These are phyloP conservation scores for Spodoptera frugiperda DNA, from an alignment of 1,140 invertebrate species.

Conservation along the genomic window DNA sequence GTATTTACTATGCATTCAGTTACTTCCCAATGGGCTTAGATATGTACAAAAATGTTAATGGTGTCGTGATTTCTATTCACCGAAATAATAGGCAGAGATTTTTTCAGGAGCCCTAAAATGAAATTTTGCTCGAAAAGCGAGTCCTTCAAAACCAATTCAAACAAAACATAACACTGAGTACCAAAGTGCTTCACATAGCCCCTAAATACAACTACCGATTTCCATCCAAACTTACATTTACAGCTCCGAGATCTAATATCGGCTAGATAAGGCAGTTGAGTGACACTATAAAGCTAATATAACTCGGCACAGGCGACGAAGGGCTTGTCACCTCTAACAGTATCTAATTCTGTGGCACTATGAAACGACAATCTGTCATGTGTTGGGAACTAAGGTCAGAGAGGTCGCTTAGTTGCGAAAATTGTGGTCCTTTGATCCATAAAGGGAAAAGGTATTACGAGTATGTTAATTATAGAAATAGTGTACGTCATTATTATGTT, in stretches of 20 bases:
- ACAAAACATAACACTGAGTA: too few species aligned
- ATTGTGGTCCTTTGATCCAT: neutral
- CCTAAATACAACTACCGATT: neutral
- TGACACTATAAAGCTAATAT: conserved; percentile 2
- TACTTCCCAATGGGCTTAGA: too few species aligned
- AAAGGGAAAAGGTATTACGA: neutral
- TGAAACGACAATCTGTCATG: conserved; percentile 7
- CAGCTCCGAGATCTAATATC: neutral
- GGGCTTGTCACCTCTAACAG: conserved; percentile 2
- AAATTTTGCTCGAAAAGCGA: too few species aligned
- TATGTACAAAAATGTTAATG: too few species aligned
- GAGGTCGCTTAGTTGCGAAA: neutral
- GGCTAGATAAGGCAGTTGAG: conserved; percentile 1
- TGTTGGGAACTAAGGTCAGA: neutral
- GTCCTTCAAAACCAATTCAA: too few species aligned
- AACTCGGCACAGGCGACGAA: neutral
- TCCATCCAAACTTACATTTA: neutral
- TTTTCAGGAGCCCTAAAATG: too few species aligned
- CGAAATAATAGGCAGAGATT: too few species aligned
- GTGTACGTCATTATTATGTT: too few species aligned
- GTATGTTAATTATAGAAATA: too few species aligned
- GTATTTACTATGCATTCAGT: too few species aligned
- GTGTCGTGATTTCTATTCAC: too few species aligned
- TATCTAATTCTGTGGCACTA: neutral
- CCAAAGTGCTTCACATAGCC: neutral